phyloP scores from a whole-genome alignment of 2,797 vertebrate species.

The Typhlichthys eigenmanni region DNA sequence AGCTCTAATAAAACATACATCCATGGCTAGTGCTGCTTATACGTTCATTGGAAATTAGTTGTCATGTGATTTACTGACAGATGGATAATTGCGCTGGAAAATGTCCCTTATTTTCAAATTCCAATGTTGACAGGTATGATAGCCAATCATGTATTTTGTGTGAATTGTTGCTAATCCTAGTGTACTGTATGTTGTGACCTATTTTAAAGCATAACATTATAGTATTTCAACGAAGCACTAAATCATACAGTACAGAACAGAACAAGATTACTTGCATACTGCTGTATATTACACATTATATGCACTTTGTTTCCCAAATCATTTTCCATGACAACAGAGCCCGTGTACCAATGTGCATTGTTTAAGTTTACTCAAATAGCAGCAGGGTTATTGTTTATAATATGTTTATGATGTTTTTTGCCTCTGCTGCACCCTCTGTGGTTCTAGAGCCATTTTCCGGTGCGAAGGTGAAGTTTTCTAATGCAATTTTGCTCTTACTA shows the following conservation, averaged over 20 bases:
- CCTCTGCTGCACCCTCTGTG: constrained; percentile 74
- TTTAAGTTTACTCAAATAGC: constrained; percentile 63
- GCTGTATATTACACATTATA: constrained; percentile 19
- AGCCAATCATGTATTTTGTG: constrained; percentile 52
- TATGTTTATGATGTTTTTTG: constrained; percentile 71
- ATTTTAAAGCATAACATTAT: constrained; percentile 43
- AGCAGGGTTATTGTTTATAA: constrained; percentile 71
- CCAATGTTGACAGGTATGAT: too few species aligned
- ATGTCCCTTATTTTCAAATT: too few species aligned
- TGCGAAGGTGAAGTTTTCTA: constrained; percentile 63
- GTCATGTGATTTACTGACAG: too few species aligned
- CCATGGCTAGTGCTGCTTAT: too few species aligned
- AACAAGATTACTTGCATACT: constrained; percentile 10
- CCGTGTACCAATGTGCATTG: constrained; percentile 56
- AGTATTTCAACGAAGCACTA: constrained; percentile 59
- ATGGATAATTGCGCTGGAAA: too few species aligned
- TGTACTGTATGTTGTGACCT: constrained; percentile 61
- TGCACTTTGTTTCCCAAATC: constrained; percentile 48
- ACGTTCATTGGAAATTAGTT: too few species aligned
- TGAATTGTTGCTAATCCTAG: constrained; percentile 65
- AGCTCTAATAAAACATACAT: too few species aligned
- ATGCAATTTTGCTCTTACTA: constrained; percentile 63
- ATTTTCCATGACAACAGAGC: constrained; percentile 68
- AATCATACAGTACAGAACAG: constrained; percentile 37
- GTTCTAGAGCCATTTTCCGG: constrained; percentile 56